Percentiles rank a stretch among this genome's conserved stretches.
These are phyloP conservation scores for Drosophila parvula DNA, from an alignment of 1,140 invertebrate species.

Conservation along the genomic window DNA sequence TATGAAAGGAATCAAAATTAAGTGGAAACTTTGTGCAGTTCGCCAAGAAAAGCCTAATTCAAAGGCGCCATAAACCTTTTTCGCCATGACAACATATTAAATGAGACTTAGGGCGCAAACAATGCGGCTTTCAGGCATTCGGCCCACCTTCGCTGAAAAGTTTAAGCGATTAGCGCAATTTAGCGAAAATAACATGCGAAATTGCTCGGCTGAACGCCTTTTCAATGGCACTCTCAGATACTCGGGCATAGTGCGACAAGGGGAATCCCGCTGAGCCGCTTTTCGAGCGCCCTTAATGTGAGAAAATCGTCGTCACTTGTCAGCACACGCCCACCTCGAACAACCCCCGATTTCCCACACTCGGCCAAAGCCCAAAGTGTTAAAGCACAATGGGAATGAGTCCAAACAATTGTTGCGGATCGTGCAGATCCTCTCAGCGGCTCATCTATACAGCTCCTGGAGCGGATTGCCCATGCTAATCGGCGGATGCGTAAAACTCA, in stretches of 20 bases:
- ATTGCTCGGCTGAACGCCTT: constrained; percentile 72
- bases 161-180: constrained; percentile 81
- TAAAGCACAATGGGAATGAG: constrained; percentile 45
- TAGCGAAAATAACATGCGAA: constrained; percentile 80
- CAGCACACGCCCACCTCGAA: constrained; percentile 68
- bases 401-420: constrained; percentile 61
- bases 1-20: constrained; percentile 47
- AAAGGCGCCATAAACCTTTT: constrained; percentile 57
- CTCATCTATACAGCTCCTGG: constrained; percentile 11
- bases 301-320: constrained; percentile 74
- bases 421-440: constrained; percentile 56
- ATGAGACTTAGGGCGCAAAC: constrained; percentile 49
- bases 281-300: constrained; percentile 64
- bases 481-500: constrained; percentile 74
- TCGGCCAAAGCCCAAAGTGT: constrained; percentile 37
- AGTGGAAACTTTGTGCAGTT: constrained; percentile 45
- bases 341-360: constrained; percentile 46
- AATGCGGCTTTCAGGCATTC: constrained; percentile 45
- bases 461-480: constrained; percentile 77
- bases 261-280: constrained; percentile 47
- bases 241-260: constrained; percentile 30
- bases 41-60: constrained; percentile 41
- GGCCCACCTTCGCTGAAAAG: constrained; percentile 55
- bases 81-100: constrained; percentile 64
- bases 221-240: constrained; percentile 67